These are phyloP conservation scores for Aramus guarauna DNA, from an alignment of 2,113 vertebrate species.

Conservation along the genomic window DNA sequence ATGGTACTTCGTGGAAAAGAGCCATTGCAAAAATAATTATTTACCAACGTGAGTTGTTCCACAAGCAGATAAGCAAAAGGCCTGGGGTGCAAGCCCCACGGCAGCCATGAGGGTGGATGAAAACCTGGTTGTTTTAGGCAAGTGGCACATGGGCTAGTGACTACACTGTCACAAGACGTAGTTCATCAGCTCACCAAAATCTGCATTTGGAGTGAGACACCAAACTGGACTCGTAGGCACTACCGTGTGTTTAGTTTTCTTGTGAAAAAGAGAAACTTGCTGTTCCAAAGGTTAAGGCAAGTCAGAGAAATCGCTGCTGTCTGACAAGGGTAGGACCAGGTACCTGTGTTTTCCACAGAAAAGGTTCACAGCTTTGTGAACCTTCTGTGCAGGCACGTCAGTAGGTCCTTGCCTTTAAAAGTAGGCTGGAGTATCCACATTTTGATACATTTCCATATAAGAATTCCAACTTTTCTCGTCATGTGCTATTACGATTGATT, in stretches of 20 bases:
- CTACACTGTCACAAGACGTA: background rate
- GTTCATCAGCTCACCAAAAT: background rate
- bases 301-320: background rate
- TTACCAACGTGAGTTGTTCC: background rate
- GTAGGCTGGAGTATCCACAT: background rate
- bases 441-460: background rate
- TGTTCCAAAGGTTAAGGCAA: background rate
- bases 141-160: background rate
- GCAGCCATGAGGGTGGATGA: background rate
- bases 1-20: background rate
- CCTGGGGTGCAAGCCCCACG: accelerated
- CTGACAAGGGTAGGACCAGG: background rate
- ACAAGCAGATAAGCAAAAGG: background rate
- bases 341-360: background rate
- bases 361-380: background rate
- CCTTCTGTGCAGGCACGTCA: background rate
- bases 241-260: background rate
- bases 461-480: background rate
- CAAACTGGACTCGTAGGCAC: background rate
- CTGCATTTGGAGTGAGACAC: accelerated
- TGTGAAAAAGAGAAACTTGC: background rate
- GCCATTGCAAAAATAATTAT: background rate
- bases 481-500: background rate
- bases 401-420: background rate
- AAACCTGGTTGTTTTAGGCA: background rate